Percentiles rank a stretch among this genome's conserved stretches.
Conservation (phyloP, 2,113 vertebrate species). For the Zootoca vivipara region DNA sequence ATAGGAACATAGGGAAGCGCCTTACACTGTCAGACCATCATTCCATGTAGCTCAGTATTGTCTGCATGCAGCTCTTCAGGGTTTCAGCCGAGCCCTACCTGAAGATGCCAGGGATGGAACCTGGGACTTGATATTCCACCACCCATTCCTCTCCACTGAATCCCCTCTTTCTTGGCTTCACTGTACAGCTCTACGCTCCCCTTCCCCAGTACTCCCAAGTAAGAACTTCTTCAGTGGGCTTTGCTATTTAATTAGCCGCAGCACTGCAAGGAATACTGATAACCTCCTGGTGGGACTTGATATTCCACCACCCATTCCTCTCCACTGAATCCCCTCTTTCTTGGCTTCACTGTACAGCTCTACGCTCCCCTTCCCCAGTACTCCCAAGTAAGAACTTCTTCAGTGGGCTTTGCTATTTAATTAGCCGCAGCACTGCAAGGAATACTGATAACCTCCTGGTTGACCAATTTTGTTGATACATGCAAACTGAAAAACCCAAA, state of each 20-base stretch:
- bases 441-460: background rate
- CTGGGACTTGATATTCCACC: too few relatives aligned
- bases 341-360: background rate
- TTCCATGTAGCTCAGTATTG: background rate
- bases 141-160: too few relatives aligned
- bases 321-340: background rate
- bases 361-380: background rate
- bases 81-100: too few relatives aligned
- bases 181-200: background rate
- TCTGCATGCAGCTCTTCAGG: too few relatives aligned
- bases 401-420: background rate
- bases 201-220: background rate
- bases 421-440: background rate
- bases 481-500: background rate
- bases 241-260: background rate
- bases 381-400: background rate
- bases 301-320: too few relatives aligned
- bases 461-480: conserved; percentile 2
- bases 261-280: background rate
- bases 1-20: too few relatives aligned
- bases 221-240: background rate
- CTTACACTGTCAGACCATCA: too few relatives aligned
- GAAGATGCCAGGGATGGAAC: too few relatives aligned
- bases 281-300: too few relatives aligned
- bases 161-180: background rate